Conservation (phyloP, 92 coral and sea anemone genomes). For the Montipora capitata region DNA sequence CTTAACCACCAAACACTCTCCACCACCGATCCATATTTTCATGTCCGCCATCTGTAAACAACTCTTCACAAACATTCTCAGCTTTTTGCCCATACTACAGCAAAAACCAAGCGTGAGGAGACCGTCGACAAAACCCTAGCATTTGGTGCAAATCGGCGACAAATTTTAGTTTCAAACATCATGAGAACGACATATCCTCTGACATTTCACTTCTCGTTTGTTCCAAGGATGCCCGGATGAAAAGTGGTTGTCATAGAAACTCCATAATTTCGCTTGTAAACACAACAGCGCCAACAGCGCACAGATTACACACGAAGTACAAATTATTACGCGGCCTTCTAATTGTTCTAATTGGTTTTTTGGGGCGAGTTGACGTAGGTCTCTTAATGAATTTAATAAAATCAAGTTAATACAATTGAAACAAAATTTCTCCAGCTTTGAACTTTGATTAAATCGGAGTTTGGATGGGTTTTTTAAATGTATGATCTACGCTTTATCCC, state of each 20-base stretch:
- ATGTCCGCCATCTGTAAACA: slow-evolving; percentile 26
- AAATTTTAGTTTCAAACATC: slow-evolving; percentile 40
- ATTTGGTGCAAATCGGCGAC: slow-evolving; percentile 23
- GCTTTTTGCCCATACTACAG: not conserved
- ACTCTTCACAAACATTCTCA: slow-evolving; percentile 26
- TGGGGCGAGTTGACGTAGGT: too few species aligned
- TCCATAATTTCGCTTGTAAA: slow-evolving; percentile 81
- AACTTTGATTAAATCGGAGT: too few species aligned
- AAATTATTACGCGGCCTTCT: too few species aligned
- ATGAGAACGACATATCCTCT: slow-evolving; percentile 69
- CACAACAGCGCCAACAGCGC: slow-evolving; percentile 61
- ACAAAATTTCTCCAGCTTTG: too few species aligned
- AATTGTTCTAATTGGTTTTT: too few species aligned
- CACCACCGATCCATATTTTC: slow-evolving; percentile 27
- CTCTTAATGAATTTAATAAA: too few species aligned
- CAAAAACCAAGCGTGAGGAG: slow-evolving; percentile 16
- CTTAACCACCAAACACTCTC: not conserved
- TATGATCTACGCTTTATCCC: too few species aligned
- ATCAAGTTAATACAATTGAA: too few species aligned
- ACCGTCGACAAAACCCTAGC: slow-evolving; percentile 33
- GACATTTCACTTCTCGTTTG: slow-evolving; percentile 31
- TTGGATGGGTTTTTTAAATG: too few species aligned
- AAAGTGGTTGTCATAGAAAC: slow-evolving; percentile 83
- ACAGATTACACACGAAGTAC: not conserved
- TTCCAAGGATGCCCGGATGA: slow-evolving; percentile 88